Evolutionary conservation across 1,140 invertebrate species (phyloP).

Genomic region (Asobara japonica): DNA sequence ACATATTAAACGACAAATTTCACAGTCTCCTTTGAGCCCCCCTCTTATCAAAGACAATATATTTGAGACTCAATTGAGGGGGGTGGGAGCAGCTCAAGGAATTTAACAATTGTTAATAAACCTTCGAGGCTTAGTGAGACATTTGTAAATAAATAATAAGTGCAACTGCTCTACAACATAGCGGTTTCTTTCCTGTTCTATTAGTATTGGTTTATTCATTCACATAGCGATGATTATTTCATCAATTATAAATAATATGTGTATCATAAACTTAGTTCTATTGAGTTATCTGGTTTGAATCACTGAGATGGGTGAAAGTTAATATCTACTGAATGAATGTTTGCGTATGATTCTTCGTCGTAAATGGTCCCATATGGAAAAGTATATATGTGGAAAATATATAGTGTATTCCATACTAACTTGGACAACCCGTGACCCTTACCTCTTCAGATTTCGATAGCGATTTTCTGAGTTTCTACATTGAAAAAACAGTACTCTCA

Average conservation of each 20-base stretch:
- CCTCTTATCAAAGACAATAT: slow-evolving; percentile 3
- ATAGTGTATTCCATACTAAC: no score
- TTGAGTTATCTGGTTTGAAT: slow-evolving; percentile 14
- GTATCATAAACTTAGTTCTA: slow-evolving; percentile 35
- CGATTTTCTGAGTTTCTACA: no score
- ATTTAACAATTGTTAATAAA: neutral
- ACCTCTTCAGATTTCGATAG: no score
- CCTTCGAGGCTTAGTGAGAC: neutral
- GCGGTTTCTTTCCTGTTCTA: neutral
- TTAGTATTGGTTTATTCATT: neutral
- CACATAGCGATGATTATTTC: slow-evolving; percentile 1
- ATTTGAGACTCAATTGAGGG: neutral
- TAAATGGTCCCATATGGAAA: no score
- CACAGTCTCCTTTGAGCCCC: neutral
- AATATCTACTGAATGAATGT: neutral
- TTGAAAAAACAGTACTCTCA: no score
- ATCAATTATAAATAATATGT: slow-evolving; percentile 33
- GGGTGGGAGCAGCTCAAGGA: neutral
- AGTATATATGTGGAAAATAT: no score
- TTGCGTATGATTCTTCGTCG: neutral
- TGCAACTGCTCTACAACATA: neutral
- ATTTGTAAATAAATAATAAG: slow-evolving; percentile 8
- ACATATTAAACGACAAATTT: neutral
- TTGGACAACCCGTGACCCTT: no score
- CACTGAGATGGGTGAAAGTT: neutral